Conservation (phyloP, 64 coral and sea anemone genomes). For the Dendronephthya gigantea region DNA sequence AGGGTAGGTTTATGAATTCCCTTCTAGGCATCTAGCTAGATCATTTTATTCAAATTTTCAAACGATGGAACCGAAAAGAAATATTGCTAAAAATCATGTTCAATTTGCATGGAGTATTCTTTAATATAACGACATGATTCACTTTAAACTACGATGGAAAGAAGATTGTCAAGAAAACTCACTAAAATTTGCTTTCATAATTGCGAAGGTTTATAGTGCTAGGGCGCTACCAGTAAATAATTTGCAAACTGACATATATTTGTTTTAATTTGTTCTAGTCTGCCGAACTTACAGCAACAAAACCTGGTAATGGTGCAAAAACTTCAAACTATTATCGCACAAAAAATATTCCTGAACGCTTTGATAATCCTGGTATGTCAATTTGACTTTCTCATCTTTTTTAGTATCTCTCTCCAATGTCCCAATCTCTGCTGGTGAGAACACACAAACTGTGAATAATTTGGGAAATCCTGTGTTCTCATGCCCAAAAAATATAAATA, state of each 20-base stretch:
- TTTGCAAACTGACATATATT: background rate
- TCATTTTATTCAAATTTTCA: no score
- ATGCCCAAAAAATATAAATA: conserved; percentile 43
- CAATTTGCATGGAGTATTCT: no score
- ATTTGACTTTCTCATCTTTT: conserved; percentile 32
- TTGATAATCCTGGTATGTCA: conserved; percentile 91
- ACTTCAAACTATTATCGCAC: conserved; percentile 80
- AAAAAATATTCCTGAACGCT: conserved; percentile 76
- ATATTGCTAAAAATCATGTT: no score
- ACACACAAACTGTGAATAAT: conserved; percentile 64
- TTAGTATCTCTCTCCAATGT: conserved; percentile 24
- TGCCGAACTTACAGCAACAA: conserved; percentile 52
- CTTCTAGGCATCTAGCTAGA: no score
- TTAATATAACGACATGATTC: no score
- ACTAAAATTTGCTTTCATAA: no score
- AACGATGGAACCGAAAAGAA: no score
- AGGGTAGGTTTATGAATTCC: no score
- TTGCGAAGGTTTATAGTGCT: no score
- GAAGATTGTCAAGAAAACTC: no score
- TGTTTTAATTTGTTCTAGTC: background rate
- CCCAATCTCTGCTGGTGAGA: background rate
- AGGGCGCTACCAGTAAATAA: no score
- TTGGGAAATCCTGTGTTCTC: conserved; percentile 91
- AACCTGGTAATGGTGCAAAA: conserved; percentile 86
- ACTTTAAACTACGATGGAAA: no score